These are phyloP conservation scores for Graptemys geographica DNA, from an alignment of 2,797 vertebrate genomes.

Conservation along the genomic window DNA sequence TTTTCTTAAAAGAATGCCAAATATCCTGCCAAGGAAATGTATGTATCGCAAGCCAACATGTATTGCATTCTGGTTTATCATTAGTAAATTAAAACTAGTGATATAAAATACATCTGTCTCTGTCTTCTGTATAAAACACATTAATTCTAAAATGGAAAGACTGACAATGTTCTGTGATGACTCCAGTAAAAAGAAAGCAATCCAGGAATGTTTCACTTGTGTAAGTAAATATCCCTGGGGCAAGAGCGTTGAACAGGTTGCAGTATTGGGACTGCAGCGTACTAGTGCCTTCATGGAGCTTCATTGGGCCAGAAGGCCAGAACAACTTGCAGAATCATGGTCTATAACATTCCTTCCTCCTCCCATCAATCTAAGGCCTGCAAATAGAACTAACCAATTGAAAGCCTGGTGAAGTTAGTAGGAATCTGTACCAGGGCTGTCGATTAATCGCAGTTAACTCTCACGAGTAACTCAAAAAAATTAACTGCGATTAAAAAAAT, in stretches of 20 bases:
- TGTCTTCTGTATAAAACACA: neutral
- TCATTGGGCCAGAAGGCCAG: neutral
- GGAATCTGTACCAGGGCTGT: neutral
- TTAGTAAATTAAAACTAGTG: conserved; percentile 67
- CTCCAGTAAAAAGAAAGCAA: neutral
- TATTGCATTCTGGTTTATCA: conserved; percentile 55
- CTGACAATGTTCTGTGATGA: neutral
- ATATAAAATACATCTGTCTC: conserved; percentile 27
- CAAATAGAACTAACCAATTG: neutral
- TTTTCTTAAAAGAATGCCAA: conserved; percentile 40
- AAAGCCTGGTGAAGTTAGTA: neutral
- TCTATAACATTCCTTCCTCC: neutral
- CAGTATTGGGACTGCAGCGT: too few species aligned
- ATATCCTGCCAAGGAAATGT: conserved; percentile 16
- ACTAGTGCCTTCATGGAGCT: neutral
- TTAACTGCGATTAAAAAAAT: too few species aligned
- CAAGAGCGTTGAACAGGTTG: neutral
- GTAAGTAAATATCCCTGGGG: fast-evolving
- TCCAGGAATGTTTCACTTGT: neutral
- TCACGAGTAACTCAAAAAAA: too few species aligned
- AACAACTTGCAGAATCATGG: neutral
- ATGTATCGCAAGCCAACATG: conserved; percentile 12
- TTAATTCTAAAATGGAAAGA: neutral
- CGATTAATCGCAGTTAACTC: too few species aligned
- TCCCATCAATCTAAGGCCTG: neutral